A percentile compares a stretch with the other conserved stretches of the same genome.
phyloP scores from a whole-genome alignment of 2,888 invertebrate genomes.

The Acanthosepion esculentum region DNA sequence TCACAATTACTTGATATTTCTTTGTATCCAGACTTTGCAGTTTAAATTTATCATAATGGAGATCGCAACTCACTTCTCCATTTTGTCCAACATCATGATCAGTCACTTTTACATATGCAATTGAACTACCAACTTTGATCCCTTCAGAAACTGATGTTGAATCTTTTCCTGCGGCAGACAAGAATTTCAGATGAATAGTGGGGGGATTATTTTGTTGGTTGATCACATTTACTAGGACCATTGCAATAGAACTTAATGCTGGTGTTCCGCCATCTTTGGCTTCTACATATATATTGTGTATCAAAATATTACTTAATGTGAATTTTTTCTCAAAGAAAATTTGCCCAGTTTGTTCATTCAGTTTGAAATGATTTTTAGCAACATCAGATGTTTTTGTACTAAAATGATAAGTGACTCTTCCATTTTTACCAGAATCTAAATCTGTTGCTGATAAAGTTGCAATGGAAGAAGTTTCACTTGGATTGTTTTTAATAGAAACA shows the following conservation, averaged over 20 bases:
- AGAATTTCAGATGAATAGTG: not conserved
- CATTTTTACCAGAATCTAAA: constrained; percentile 1
- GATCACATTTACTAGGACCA: not conserved
- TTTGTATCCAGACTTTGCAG: not conserved
- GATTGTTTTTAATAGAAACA: not conserved
- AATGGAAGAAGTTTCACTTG: constrained; percentile 6
- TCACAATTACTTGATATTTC: constrained; percentile 33
- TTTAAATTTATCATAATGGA: constrained; percentile 33
- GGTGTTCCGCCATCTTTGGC: not conserved
- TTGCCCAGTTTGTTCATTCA: not conserved
- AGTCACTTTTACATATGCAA: constrained; percentile 1
- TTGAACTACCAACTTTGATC: not conserved
- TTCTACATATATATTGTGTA: not conserved
- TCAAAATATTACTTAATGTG: not conserved
- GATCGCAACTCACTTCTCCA: not conserved
- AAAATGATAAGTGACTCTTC: not conserved
- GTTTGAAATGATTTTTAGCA: not conserved
- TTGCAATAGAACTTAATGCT: not conserved
- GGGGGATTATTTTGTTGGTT: not conserved
- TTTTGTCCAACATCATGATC: constrained; percentile 33
- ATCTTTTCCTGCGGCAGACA: not conserved
- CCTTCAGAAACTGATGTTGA: not conserved
- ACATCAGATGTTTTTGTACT: constrained; percentile 8
- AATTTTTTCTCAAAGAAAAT: not conserved
- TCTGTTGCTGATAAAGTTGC: constrained; percentile 33